Evolutionary conservation across 2,888 invertebrate species (phyloP).

Genomic region (Automeris io): DNA sequence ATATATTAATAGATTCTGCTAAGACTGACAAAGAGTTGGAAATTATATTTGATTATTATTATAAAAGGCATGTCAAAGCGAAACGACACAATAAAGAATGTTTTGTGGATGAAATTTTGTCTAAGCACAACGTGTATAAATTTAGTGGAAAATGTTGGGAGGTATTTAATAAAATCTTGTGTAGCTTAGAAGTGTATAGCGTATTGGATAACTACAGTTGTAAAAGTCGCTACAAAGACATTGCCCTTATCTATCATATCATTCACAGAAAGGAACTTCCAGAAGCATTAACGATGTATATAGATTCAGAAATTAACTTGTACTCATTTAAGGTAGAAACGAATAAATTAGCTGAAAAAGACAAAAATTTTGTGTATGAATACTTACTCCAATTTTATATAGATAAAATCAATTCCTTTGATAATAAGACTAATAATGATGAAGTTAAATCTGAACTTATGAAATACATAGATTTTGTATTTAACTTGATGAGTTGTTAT

Average conservation of each 20-base stretch:
- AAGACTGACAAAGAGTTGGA: conserved; percentile 34
- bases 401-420: conserved; percentile 22
- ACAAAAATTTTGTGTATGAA: conserved; percentile 21
- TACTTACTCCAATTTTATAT: conserved; percentile 26
- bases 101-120: conserved; percentile 31
- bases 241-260: conserved; percentile 36
- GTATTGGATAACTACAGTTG: conserved; percentile 8
- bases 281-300: conserved; percentile 16
- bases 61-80: conserved; percentile 45
- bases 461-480: conserved; percentile 14
- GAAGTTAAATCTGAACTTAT: conserved; percentile 17
- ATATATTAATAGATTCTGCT: conserved; percentile 19
- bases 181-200: conserved; percentile 36
- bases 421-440: conserved; percentile 18
- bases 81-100: conserved; percentile 20
- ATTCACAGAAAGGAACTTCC: conserved; percentile 31
- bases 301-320: conserved; percentile 12
- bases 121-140: conserved; percentile 30
- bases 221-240: conserved; percentile 21
- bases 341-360: conserved; percentile 17
- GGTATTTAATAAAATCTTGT: conserved; percentile 37
- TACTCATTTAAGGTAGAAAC: conserved; percentile 11
- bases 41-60: conserved; percentile 37
- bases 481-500: conserved; percentile 23
- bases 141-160: conserved; percentile 40